Percentiles rank a stretch among this genome's conserved stretches.
Conservation (phyloP, 2,113 vertebrate species). For the Platycercus adscitus region DNA sequence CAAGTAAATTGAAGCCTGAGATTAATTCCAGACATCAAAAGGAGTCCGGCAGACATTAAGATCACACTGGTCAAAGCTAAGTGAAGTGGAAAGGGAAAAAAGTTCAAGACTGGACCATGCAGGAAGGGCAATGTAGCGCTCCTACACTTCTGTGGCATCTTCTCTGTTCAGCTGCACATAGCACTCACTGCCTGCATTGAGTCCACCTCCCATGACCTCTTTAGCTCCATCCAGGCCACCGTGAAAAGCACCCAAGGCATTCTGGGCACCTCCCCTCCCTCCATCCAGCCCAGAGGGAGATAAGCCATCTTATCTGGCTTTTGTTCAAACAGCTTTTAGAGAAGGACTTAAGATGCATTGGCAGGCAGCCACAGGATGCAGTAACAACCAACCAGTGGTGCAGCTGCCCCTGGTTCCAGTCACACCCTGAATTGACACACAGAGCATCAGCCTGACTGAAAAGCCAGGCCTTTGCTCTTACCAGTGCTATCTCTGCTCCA, state of each 20-base stretch:
- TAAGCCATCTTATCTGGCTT: background rate
- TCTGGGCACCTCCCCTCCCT: background rate
- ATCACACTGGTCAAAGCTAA: background rate
- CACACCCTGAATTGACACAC: background rate
- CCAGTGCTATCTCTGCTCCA: fast-evolving
- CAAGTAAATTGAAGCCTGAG: background rate
- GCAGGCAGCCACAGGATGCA: background rate
- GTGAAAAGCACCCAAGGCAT: background rate
- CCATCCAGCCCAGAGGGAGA: background rate
- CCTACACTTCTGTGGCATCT: fast-evolving
- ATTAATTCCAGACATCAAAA: background rate
- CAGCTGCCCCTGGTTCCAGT: background rate
- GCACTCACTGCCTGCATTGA: background rate
- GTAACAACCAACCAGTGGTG: background rate
- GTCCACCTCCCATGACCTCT: background rate
- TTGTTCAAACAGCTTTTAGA: background rate
- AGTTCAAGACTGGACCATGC: background rate
- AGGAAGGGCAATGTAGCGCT: background rate
- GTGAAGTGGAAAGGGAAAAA: background rate
- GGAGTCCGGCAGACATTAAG: background rate
- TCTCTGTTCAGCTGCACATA: fast-evolving
- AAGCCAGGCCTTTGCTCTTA: background rate
- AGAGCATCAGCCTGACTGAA: background rate
- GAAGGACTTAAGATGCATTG: background rate
- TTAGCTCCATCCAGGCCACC: background rate